A percentile compares a stretch with the other conserved stretches of the same genome.
Conservation (phyloP, 2,888 invertebrate species). For the Ophion obscuratus region DNA sequence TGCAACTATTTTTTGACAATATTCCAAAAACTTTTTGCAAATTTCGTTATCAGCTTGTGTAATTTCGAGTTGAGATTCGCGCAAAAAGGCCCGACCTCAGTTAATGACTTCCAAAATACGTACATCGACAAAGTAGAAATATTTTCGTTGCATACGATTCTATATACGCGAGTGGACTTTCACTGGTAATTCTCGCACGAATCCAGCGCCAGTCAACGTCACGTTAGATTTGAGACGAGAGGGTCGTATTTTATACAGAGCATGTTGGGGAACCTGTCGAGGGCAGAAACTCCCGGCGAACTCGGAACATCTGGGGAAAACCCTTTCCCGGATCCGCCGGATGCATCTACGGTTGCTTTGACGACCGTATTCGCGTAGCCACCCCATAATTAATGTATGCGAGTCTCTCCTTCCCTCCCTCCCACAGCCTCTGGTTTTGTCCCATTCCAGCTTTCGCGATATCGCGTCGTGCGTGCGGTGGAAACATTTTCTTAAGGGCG, state of each 20-base stretch:
- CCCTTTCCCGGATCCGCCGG: conserved; percentile 9
- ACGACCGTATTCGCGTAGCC: conserved; percentile 19
- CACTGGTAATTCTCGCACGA: no score
- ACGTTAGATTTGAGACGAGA: not conserved
- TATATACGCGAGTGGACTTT: no score
- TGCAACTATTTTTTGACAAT: no score
- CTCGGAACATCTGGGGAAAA: conserved; percentile 25
- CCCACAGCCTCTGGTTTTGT: not conserved
- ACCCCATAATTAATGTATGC: not conserved
- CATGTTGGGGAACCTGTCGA: conserved; percentile 19
- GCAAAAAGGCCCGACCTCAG: no score
- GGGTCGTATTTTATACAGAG: conserved; percentile 7
- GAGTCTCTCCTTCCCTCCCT: not conserved
- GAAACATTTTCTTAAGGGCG: not conserved
- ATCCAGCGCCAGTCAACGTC: not conserved
- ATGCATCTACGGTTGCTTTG: conserved; percentile 17
- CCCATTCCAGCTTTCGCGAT: not conserved
- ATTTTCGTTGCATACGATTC: no score
- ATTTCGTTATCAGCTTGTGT: no score
- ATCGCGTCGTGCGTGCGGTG: not conserved
- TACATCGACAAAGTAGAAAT: no score
- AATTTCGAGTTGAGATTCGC: no score
- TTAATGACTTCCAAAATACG: no score
- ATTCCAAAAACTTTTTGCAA: no score
- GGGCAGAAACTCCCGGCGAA: not conserved